These are phyloP conservation scores for Gallinago paraguaiae DNA, from an alignment of 2,113 vertebrate genomes.

Conservation along the genomic window DNA sequence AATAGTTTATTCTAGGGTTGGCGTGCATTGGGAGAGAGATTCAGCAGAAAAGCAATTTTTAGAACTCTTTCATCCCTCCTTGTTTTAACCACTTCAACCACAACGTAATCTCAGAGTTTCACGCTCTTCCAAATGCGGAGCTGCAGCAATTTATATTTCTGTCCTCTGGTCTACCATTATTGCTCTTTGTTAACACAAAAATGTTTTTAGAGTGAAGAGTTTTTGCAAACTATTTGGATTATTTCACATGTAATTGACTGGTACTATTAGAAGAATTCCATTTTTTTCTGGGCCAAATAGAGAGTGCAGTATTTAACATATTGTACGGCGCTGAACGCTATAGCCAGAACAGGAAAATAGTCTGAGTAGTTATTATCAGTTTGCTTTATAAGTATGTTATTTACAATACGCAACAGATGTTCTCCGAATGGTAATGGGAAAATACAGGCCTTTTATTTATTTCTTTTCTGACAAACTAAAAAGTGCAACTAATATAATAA, in stretches of 20 bases:
- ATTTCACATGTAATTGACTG: not conserved
- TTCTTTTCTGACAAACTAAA: slow-evolving; percentile 76
- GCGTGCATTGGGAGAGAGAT: not conserved
- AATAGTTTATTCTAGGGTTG: not conserved
- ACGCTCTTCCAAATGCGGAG: not conserved
- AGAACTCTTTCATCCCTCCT: not conserved
- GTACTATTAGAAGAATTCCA: not conserved
- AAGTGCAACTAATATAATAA: slow-evolving; percentile 82
- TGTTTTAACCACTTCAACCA: not conserved
- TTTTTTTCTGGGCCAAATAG: not conserved
- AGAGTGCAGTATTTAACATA: not conserved
- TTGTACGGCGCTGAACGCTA: slow-evolving; percentile 22
- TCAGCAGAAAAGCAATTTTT: not conserved
- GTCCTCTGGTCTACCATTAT: not conserved
- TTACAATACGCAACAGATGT: slow-evolving; percentile 84
- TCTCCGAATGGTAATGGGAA: slow-evolving; percentile 78
- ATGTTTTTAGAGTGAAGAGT: not conserved
- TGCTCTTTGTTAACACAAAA: not conserved
- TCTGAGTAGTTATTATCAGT: slow-evolving; percentile 72
- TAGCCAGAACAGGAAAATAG: slow-evolving; percentile 67
- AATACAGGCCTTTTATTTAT: slow-evolving; percentile 80
- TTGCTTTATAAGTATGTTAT: slow-evolving; percentile 82
- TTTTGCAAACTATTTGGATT: not conserved
- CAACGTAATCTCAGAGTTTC: not conserved
- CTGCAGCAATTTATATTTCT: not conserved